phyloP scores from a whole-genome alignment of 1,140 invertebrate genomes.

The Pseudachorutes palmiensis region DNA sequence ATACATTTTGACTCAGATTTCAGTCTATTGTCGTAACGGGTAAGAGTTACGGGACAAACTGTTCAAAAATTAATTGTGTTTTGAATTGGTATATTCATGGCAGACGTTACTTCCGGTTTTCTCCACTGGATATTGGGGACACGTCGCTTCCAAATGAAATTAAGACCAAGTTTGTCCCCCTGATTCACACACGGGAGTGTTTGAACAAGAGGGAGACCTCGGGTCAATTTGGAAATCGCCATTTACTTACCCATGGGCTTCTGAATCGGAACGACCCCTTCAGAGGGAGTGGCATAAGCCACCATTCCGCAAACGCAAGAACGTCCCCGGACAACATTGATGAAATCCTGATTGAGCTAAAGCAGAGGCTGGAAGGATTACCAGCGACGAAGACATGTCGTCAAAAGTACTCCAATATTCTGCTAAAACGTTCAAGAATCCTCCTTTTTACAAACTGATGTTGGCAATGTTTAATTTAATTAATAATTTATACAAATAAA shows the following conservation, averaged over 20 bases:
- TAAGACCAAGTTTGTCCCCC: constrained; percentile 18
- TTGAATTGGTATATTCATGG: too few species aligned
- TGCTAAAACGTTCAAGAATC: too few species aligned
- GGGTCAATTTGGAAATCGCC: not conserved
- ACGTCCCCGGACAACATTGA: not conserved
- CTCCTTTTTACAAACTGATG: too few species aligned
- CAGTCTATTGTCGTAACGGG: constrained; percentile 6
- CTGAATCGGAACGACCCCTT: not conserved
- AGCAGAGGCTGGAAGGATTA: not conserved
- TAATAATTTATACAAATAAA: too few species aligned
- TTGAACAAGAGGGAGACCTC: constrained; percentile 8
- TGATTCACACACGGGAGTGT: constrained; percentile 16
- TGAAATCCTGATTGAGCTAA: not conserved
- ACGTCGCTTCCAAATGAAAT: constrained; percentile 11
- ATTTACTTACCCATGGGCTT: not conserved
- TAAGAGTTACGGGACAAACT: not conserved
- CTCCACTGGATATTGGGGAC: constrained; percentile 13
- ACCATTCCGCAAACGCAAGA: not conserved
- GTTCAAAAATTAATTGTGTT: too few species aligned
- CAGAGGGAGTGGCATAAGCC: not conserved
- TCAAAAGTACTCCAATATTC: not conserved
- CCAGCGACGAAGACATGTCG: not conserved
- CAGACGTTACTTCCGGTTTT: constrained; percentile 17
- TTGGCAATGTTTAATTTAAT: too few species aligned
- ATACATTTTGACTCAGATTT: not conserved